Conservation (phyloP, 2,797 vertebrate genomes). For the Fundulus diaphanus region DNA sequence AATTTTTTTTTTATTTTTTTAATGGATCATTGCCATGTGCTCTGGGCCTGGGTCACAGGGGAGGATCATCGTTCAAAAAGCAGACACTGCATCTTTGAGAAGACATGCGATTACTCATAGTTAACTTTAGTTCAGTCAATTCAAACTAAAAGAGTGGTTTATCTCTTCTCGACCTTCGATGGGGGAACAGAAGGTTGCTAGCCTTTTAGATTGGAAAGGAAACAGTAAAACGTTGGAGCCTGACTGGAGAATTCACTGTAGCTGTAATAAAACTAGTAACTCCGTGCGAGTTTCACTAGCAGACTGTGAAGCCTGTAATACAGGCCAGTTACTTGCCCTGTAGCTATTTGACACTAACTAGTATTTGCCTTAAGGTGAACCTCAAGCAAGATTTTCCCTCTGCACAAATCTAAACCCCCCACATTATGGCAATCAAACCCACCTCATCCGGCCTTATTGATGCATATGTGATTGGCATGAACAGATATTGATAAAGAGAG, state of each 20-base stretch:
- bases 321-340: constrained; percentile 40
- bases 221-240: background rate
- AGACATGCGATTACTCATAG: constrained; percentile 30
- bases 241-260: constrained; percentile 9
- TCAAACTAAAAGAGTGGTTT: constrained; percentile 10
- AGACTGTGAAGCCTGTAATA: constrained; percentile 53
- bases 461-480: constrained; percentile 12
- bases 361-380: constrained; percentile 22
- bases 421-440: constrained; percentile 3
- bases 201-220: constrained; percentile 26
- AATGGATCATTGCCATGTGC: no score
- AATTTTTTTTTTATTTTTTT: background rate
- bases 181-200: constrained; percentile 13
- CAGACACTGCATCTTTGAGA: constrained; percentile 15
- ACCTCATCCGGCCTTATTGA: constrained; percentile 20
- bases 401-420: constrained; percentile 25
- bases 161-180: constrained; percentile 19
- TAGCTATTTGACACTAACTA: constrained; percentile 29
- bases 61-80: constrained; percentile 31
- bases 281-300: constrained; percentile 47
- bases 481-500: constrained; percentile 12
- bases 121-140: constrained; percentile 31
- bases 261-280: constrained; percentile 23
- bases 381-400: constrained; percentile 32
- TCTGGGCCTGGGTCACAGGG: constrained; percentile 56